phyloP scores from a whole-genome alignment of 2,888 invertebrate species.

The Xanthorhoe designata region DNA sequence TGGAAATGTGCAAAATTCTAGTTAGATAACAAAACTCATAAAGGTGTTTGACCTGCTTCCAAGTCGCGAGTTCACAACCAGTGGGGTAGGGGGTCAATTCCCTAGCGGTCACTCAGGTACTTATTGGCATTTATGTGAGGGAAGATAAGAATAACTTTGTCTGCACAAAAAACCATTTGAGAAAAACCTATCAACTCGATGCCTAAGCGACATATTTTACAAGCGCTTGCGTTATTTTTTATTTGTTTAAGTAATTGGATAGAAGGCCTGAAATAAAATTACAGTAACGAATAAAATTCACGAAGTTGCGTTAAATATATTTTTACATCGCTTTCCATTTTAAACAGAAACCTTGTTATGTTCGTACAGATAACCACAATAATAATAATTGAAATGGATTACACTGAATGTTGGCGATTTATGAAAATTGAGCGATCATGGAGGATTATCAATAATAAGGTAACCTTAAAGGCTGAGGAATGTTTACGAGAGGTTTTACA shows the following conservation, averaged over 20 bases:
- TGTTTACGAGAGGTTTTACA: too few relatives aligned
- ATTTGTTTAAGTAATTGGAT: too few relatives aligned
- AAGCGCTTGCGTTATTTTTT: not conserved
- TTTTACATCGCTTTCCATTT: not conserved
- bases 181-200: not conserved
- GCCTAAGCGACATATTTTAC: not conserved
- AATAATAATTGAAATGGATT: slow-evolving; percentile 8
- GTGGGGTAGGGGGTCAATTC: not conserved
- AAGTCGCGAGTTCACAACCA: not conserved
- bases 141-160: too few relatives aligned
- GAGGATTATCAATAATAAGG: not conserved
- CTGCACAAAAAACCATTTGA: not conserved
- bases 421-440: slow-evolving; percentile 9
- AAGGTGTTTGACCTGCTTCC: slow-evolving; percentile 3
- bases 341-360: not conserved
- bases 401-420: slow-evolving; percentile 5
- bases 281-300: not conserved
- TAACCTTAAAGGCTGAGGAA: too few relatives aligned
- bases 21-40: slow-evolving; percentile 1
- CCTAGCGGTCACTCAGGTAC: slow-evolving; percentile 2
- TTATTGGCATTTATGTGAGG: not conserved
- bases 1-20: not conserved
- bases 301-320: not conserved
- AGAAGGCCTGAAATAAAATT: not conserved
- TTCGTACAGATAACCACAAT: not conserved